Conservation (phyloP, 2,888 invertebrate species). For the Hyposoter dolosus region DNA sequence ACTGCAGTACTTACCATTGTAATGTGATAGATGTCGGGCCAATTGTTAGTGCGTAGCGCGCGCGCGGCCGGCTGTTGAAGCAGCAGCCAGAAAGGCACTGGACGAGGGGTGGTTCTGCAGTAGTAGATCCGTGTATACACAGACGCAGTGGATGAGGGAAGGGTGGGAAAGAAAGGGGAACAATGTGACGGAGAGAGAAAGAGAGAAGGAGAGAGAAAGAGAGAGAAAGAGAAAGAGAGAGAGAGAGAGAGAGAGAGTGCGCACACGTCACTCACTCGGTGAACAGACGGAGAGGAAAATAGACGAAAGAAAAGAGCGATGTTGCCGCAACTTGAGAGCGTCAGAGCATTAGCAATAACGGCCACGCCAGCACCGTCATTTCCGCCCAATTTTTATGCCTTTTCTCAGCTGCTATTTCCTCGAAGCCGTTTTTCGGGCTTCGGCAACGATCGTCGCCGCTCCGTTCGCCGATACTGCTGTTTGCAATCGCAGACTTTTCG, state of each 20-base stretch:
- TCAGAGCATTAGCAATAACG: slow-evolving; percentile 61
- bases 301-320: slow-evolving; percentile 37
- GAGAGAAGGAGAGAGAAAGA: slow-evolving; percentile 14
- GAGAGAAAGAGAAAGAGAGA: slow-evolving; percentile 12
- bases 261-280: slow-evolving; percentile 60
- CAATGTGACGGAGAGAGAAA: slow-evolving; percentile 5
- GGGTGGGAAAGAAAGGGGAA: slow-evolving; percentile 11
- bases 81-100: slow-evolving; percentile 43
- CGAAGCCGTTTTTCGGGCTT: slow-evolving; percentile 19
- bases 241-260: slow-evolving; percentile 30
- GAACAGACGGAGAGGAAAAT: slow-evolving; percentile 24
- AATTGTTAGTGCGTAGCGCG: slow-evolving; percentile 53
- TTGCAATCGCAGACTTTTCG: slow-evolving; percentile 39
- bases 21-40: slow-evolving; percentile 62
- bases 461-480: slow-evolving; percentile 46
- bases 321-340: slow-evolving; percentile 64
- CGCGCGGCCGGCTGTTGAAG: slow-evolving; percentile 42
- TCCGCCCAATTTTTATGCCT: slow-evolving; percentile 12
- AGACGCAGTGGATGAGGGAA: slow-evolving; percentile 7
- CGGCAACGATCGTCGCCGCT: slow-evolving; percentile 20
- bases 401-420: neutral
- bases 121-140: slow-evolving; percentile 47
- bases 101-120: slow-evolving; percentile 41
- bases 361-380: slow-evolving; percentile 47
- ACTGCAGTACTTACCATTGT: slow-evolving; percentile 71